These are phyloP conservation scores for Semnornis frantzii DNA, from an alignment of 2,113 vertebrate species.

Conservation along the genomic window DNA sequence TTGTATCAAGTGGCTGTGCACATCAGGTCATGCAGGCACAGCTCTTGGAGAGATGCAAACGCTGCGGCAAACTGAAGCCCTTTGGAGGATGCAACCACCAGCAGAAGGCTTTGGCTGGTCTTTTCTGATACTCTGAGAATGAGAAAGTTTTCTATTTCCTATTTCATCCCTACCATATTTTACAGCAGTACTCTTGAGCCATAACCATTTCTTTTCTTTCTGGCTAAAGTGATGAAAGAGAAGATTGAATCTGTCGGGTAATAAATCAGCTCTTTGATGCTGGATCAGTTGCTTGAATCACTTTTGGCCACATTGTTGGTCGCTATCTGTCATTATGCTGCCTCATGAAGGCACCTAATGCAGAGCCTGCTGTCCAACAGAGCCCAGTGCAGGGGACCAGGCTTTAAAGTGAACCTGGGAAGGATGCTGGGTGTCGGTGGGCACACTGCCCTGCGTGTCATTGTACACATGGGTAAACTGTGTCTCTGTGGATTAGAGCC, in stretches of 20 bases:
- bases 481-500: neutral
- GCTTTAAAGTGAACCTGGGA: neutral
- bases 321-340: neutral
- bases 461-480: neutral
- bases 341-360: neutral
- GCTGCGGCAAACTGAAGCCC: neutral
- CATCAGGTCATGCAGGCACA: neutral
- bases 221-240: neutral
- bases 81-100: neutral
- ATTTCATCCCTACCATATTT: neutral
- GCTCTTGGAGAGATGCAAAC: neutral
- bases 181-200: neutral
- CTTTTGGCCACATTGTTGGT: neutral
- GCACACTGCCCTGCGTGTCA: neutral
- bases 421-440: neutral
- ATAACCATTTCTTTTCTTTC: neutral
- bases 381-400: accelerated
- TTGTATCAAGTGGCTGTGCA: neutral
- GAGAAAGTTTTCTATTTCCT: neutral
- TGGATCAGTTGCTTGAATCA: neutral
- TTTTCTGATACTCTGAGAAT: neutral
- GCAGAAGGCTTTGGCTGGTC: neutral
- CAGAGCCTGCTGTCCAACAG: accelerated
- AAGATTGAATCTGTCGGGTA: neutral
- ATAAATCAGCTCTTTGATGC: slow-evolving; percentile 6